phyloP scores from a whole-genome alignment of 1,140 invertebrate species.

The Patella vulgata region DNA sequence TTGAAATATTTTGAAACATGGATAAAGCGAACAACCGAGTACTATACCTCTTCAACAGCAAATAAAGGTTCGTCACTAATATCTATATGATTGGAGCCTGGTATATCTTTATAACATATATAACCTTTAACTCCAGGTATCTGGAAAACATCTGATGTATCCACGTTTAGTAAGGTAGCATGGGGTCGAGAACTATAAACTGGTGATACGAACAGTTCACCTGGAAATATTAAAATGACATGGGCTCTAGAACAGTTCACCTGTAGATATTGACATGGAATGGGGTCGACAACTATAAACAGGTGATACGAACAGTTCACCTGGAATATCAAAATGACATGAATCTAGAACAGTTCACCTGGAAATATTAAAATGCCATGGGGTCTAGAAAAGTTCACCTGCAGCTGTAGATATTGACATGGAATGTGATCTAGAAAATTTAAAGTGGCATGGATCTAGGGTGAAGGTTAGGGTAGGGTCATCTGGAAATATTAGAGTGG shows the following conservation, averaged over 20 bases:
- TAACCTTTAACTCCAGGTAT: constrained; percentile 72
- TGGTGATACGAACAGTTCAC: constrained; percentile 76
- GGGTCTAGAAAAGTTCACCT: no score
- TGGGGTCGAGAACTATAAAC: constrained; percentile 83
- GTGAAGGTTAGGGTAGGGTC: no score
- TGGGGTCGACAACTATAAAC: constrained; percentile 83
- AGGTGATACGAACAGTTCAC: constrained; percentile 78
- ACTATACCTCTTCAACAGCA: constrained; percentile 46
- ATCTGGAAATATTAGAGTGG: no score
- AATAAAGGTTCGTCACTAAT: constrained; percentile 50
- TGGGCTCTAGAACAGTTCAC: no score
- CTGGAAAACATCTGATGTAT: constrained; percentile 77
- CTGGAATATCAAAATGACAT: no score
- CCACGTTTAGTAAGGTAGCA: constrained; percentile 75
- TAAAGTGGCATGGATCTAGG: no score
- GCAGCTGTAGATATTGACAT: no score
- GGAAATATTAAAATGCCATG: no score
- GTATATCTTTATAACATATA: constrained; percentile 56
- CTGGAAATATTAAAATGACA: no score
- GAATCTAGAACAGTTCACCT: no score
- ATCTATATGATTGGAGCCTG: constrained; percentile 46
- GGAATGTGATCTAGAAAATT: constrained; percentile 82
- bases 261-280: constrained; percentile 80
- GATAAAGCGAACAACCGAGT: not conserved
- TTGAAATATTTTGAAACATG: not conserved